These are phyloP conservation scores for Notiomystis cincta DNA, from an alignment of 2,113 vertebrate genomes.

Conservation along the genomic window DNA sequence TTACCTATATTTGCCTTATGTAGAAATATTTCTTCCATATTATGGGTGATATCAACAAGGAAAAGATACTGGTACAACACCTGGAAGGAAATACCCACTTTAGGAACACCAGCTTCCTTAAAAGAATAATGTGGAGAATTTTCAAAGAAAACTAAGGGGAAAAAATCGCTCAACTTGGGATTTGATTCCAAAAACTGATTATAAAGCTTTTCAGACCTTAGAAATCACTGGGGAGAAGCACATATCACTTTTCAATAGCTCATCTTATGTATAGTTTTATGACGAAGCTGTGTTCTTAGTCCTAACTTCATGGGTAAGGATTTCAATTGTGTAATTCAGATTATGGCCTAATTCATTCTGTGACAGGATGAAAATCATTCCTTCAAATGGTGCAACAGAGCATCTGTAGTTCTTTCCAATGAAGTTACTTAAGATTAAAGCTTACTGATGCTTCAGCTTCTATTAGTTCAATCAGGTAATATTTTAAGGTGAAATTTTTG, in stretches of 20 bases:
- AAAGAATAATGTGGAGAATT: not conserved
- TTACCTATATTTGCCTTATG: not conserved
- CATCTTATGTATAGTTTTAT: not conserved
- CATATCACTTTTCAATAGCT: not conserved
- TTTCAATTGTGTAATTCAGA: not conserved
- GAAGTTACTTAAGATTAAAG: not conserved
- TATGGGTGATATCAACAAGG: not conserved
- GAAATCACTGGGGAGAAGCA: not conserved
- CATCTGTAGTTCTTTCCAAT: not conserved
- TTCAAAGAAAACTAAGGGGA: not conserved
- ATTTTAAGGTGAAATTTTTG: not conserved
- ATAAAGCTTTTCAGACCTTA: not conserved
- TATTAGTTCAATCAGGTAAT: not conserved
- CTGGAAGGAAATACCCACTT: not conserved
- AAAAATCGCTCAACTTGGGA: not conserved
- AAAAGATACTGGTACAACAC: not conserved
- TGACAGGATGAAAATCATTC: not conserved
- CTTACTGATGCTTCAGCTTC: not conserved
- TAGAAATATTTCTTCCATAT: not conserved
- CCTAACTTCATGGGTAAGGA: not conserved
- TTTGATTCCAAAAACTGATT: not conserved
- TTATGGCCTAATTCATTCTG: not conserved
- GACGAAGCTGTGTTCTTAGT: not conserved
- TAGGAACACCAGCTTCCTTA: not conserved
- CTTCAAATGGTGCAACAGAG: not conserved